Evolutionary conservation across 2,797 vertebrate genomes (phyloP).

Genomic region (Triplophysa bombifrons): DNA sequence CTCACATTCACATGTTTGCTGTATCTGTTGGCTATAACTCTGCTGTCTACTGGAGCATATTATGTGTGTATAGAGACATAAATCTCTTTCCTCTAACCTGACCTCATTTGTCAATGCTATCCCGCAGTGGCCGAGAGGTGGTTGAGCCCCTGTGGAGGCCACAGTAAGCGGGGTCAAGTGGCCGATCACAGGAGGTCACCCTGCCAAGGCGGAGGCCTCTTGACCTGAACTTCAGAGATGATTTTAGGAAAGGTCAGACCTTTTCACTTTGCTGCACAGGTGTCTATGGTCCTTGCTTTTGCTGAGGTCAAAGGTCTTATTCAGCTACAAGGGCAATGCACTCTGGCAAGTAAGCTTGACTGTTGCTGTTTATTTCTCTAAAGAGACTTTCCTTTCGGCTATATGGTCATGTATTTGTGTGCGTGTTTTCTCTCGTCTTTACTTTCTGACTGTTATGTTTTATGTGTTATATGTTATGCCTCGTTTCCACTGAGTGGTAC

Average conservation of each 20-base stretch:
- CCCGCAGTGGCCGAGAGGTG: constrained; percentile 54
- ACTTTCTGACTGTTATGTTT: not conserved
- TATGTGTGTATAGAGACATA: constrained; percentile 65
- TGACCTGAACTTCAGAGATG: constrained; percentile 68
- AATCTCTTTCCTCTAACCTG: constrained; percentile 71
- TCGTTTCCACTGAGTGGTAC: too few relatives aligned
- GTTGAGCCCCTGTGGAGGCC: constrained; percentile 51
- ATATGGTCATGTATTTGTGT: not conserved
- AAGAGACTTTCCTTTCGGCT: constrained; percentile 5
- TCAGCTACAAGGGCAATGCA: constrained; percentile 24
- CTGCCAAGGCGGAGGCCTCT: constrained; percentile 61
- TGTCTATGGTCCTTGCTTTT: constrained; percentile 64
- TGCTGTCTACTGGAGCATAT: constrained; percentile 51
- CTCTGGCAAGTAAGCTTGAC: constrained; percentile 8
- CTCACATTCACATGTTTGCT: constrained; percentile 24
- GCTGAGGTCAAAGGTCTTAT: constrained; percentile 67
- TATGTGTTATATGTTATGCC: too few relatives aligned
- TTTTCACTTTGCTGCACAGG: constrained; percentile 65
- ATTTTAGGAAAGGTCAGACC: constrained; percentile 62
- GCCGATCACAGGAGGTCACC: constrained; percentile 68
- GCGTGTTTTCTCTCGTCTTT: not conserved
- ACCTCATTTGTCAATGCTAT: constrained; percentile 73
- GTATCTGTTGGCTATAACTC: constrained; percentile 2
- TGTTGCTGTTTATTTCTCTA: not conserved
- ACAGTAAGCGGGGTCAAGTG: constrained; percentile 77